Evolutionary conservation across 2,888 invertebrate genomes (phyloP).

Genomic region (Acholoe squamosa): DNA sequence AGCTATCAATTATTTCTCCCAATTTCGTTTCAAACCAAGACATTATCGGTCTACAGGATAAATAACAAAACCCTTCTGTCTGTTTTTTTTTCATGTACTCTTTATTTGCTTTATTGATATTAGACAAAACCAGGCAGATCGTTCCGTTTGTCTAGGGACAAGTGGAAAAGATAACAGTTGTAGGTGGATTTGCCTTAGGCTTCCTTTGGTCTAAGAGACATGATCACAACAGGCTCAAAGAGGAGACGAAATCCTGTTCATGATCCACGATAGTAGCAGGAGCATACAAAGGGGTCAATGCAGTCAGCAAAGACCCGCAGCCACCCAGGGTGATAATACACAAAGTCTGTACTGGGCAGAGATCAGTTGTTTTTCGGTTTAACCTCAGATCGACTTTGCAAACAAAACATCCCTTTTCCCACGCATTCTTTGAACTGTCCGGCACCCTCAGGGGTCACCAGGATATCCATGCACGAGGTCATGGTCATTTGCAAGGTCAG

Average conservation of each 20-base stretch:
- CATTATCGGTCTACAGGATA: no score
- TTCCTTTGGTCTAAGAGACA: no score
- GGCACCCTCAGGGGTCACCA: background rate
- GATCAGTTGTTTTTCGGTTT: conserved; percentile 31
- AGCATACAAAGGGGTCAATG: background rate
- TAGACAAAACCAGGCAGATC: no score
- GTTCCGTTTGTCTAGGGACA: no score
- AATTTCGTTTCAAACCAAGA: no score
- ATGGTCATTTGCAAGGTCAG: conserved; percentile 57
- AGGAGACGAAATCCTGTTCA: background rate
- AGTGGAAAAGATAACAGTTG: no score
- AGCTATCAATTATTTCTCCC: no score
- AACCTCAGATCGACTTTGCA: conserved; percentile 18
- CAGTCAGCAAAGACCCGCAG: background rate
- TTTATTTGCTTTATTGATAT: no score
- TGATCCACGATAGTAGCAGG: background rate
- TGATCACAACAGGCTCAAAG: no score
- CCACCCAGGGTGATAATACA: conserved; percentile 4
- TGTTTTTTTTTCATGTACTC: no score
- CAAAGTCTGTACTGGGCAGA: background rate
- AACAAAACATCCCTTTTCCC: conserved; percentile 24
- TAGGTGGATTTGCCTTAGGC: no score
- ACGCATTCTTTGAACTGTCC: conserved; percentile 45
- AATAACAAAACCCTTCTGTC: no score
- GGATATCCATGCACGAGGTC: conserved; percentile 50